Evolutionary conservation across 2,113 vertebrate genomes (phyloP).

Genomic region (Tupaia tana): DNA sequence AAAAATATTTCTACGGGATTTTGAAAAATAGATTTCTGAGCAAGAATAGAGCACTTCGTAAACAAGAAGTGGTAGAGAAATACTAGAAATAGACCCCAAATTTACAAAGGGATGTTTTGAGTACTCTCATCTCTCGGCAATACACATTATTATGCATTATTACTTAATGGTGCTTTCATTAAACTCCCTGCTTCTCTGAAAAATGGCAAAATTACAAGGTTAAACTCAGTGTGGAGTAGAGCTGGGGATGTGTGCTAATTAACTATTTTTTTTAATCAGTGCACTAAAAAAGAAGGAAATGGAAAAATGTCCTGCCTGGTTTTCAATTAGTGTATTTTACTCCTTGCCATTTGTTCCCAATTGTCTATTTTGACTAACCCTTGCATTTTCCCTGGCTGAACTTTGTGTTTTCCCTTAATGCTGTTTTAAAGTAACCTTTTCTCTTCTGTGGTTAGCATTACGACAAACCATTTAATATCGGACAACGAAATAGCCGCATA

Average conservation of each 20-base stretch:
- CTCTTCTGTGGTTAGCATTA: neutral
- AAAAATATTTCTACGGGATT: neutral
- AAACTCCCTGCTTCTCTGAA: slow-evolving; percentile 58
- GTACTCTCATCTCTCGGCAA: neutral
- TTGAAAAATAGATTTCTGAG: slow-evolving; percentile 37
- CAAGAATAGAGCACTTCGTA: slow-evolving; percentile 9
- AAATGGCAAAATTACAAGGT: slow-evolving; percentile 71
- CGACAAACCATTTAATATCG: neutral
- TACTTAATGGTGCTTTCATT: slow-evolving; percentile 67
- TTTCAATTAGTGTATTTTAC: slow-evolving; percentile 69
- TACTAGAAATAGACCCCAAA: neutral
- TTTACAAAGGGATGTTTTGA: slow-evolving; percentile 48
- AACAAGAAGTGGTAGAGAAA: slow-evolving; percentile 43
- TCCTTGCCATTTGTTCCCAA: slow-evolving; percentile 42
- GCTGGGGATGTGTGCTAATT: slow-evolving; percentile 62
- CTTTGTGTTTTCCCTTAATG: neutral
- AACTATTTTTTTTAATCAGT: slow-evolving; percentile 70
- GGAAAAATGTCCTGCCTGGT: slow-evolving; percentile 27
- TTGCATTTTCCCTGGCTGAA: neutral
- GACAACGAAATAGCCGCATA: slow-evolving; percentile 47
- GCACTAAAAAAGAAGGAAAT: slow-evolving; percentile 41
- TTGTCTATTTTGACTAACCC: slow-evolving; percentile 63
- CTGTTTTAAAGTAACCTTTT: slow-evolving; percentile 50
- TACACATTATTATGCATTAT: slow-evolving; percentile 64
- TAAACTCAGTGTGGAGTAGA: slow-evolving; percentile 58